phyloP scores from a whole-genome alignment of 2,888 invertebrate species.

The Lasioglossum vierecki region DNA sequence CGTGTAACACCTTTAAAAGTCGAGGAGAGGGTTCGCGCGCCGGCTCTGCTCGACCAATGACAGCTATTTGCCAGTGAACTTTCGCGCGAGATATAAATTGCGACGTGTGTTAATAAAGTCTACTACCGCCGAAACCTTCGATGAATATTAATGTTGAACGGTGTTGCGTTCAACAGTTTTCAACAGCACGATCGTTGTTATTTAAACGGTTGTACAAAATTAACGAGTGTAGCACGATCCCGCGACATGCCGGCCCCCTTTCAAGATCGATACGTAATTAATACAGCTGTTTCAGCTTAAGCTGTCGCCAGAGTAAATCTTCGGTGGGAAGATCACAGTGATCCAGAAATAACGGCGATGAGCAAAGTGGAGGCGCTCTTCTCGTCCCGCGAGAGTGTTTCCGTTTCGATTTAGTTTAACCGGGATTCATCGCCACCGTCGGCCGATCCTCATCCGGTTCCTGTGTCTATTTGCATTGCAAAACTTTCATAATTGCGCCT shows the following conservation, averaged over 20 bases:
- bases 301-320: conserved; percentile 11
- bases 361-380: conserved; percentile 18
- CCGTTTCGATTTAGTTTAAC: conserved; percentile 43
- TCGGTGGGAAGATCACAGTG: conserved; percentile 28
- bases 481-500: conserved; percentile 34
- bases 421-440: conserved; percentile 6
- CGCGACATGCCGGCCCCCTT: not conserved
- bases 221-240: not conserved
- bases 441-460: conserved; percentile 34
- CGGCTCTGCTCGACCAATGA: not conserved
- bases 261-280: conserved; percentile 35
- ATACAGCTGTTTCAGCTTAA: conserved; percentile 19
- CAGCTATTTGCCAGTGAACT: not conserved
- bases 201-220: too few species aligned
- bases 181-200: not conserved
- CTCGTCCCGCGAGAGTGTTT: conserved; percentile 40
- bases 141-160: not conserved
- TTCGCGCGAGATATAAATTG: not conserved
- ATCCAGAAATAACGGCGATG: conserved; percentile 4
- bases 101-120: not conserved
- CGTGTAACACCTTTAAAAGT: conserved; percentile 9
- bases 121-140: not conserved
- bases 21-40: not conserved
- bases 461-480: conserved; percentile 36
- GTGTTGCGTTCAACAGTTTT: not conserved